phyloP scores from a whole-genome alignment of 2,797 vertebrate species.

The Galaxias olidus region DNA sequence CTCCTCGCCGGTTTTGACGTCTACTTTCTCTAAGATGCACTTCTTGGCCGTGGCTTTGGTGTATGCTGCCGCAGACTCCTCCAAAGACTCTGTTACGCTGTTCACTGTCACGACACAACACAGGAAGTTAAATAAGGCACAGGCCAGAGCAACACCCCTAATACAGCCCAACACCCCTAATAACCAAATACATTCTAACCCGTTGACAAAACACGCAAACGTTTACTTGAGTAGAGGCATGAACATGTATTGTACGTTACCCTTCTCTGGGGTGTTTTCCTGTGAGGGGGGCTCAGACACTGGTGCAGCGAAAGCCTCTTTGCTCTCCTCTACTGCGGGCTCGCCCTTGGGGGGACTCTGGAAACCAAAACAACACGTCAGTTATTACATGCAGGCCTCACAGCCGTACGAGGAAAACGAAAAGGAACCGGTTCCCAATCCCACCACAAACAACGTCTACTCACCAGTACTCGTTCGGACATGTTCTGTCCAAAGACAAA shows the following conservation, averaged over 20 bases:
- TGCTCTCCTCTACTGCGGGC: conserved; percentile 79
- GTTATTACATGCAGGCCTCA: conserved; percentile 7
- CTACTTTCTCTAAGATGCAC: conserved; percentile 96
- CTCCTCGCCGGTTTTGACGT: conserved; percentile 97
- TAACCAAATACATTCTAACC: too few species aligned
- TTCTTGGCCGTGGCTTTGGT: conserved; percentile 98
- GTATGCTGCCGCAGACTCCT: conserved; percentile 96
- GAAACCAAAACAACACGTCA: conserved; percentile 31
- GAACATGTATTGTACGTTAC: conserved; percentile 62
- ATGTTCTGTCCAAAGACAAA: conserved; percentile 99
- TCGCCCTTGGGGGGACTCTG: conserved; percentile 94
- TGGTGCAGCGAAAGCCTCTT: conserved; percentile 80
- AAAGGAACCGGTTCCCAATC: too few species aligned
- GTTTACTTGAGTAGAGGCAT: background rate
- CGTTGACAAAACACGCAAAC: background rate
- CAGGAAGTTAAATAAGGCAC: background rate
- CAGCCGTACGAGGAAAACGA: background rate
- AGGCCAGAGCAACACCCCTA: background rate
- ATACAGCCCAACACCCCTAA: too few species aligned
- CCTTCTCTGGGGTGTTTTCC: conserved; percentile 92
- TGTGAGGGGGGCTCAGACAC: conserved; percentile 87
- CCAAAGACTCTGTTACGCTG: conserved; percentile 93
- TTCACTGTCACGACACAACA: conserved; percentile 68
- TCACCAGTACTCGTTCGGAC: conserved; percentile 96
- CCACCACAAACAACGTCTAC: conserved; percentile 47